Evolutionary conservation across 2,113 vertebrate species (phyloP), one percentile per base, ranked within the genome.

Genomic region (Coracopsis vasa): DNA sequence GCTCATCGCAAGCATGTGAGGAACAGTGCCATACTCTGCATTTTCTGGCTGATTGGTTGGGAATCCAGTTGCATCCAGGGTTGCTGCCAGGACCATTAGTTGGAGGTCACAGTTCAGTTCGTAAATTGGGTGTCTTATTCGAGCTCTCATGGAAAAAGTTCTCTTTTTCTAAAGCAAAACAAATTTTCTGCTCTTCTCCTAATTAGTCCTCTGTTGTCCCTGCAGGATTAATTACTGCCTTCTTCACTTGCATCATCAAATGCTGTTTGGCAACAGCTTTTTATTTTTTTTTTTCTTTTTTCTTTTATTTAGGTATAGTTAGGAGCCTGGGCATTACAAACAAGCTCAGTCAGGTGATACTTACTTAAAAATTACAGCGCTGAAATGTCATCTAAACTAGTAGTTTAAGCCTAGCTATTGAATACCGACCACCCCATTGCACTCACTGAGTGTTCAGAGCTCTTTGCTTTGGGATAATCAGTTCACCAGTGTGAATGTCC

Each of bases 151-250:
- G 37, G 54, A 75, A 94, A 48, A 79, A 28, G 14, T 15, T 58
- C 23, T 62, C 77, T 47, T 83, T 91, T 73, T 51, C 41, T 58
- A 70, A 73, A 86, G 53, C 69, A 90, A 93, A 95, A 67, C 54
- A 93, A 39, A 90, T 91, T 89, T 88, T 90, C 21, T 89, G 37
- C 53, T 95, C 73, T 53, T 45, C 88, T 92, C 78, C 88, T 93
- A 93, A 96, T 95, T 96, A 96, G 86, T 77, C n/a, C 10, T 91
- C 88, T 94, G 65, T 93, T 95, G 94, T 94, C 92, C 94, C 96
- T 87, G 86, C 73, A 96, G 96, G 80, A 95, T 96, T 97, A 96
- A 97, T 96, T 96, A 97, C 70, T 81, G 69, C 69, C 27, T 25
- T 29, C 77, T 94, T 74, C 91, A 56, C 61, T 94, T 12, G 1